These are phyloP conservation scores for Pinctada fucata DNA, from an alignment of 2,888 invertebrate species.

Conservation along the genomic window DNA sequence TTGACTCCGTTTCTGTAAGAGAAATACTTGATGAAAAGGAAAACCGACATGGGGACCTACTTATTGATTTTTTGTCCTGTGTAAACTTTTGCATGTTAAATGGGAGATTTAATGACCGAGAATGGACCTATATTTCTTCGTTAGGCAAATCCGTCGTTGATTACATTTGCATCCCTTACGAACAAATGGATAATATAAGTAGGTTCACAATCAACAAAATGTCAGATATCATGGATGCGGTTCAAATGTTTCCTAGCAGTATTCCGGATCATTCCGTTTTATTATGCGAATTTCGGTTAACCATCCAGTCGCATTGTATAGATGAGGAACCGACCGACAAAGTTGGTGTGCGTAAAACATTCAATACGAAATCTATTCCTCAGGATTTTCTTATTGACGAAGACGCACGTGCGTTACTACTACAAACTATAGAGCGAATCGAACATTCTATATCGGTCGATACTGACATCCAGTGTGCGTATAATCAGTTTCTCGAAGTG, in stretches of 20 bases:
- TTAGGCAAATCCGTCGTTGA: slow-evolving; percentile 25
- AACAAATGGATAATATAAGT: slow-evolving; percentile 1
- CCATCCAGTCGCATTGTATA: not conserved
- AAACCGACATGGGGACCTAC: not conserved
- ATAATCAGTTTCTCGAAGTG: slow-evolving; percentile 7
- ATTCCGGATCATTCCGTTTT: slow-evolving; percentile 25
- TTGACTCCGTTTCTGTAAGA: not conserved
- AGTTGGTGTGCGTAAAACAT: not conserved
- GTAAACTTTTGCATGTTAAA: slow-evolving; percentile 11
- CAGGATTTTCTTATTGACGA: not conserved
- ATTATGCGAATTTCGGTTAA: not conserved
- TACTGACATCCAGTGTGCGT: slow-evolving; percentile 6
- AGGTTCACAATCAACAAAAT: slow-evolving; percentile 13
- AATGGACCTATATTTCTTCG: slow-evolving; percentile 17
- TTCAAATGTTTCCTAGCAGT: slow-evolving; percentile 2
- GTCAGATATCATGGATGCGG: slow-evolving; percentile 14
- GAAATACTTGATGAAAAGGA: not conserved
- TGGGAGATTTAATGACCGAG: not conserved
- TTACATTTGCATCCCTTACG: slow-evolving; percentile 15
- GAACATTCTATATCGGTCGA: not conserved
- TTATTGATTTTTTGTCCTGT: slow-evolving; percentile 11
- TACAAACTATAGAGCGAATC: not conserved
- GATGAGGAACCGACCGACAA: not conserved
- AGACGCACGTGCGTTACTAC: not conserved
- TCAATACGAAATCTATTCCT: not conserved